A percentile compares a stretch with the other conserved stretches of the same genome.
phyloP scores from a whole-genome alignment of 2,797 vertebrate species.

The Setipinna tenuifilis region DNA sequence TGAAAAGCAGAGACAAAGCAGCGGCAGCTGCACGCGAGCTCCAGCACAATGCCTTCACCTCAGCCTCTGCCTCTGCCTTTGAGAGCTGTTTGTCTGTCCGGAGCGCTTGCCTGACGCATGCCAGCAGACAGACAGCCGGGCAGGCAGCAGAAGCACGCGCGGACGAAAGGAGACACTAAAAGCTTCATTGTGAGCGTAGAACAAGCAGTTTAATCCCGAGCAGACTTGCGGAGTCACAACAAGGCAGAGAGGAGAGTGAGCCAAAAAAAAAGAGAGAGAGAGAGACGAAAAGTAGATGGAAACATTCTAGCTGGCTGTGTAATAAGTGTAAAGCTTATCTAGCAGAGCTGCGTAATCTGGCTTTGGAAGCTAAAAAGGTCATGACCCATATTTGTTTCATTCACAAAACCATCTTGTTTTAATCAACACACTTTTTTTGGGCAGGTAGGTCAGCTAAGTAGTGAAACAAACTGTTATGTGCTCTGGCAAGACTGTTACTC shows the following conservation, averaged over 20 bases:
- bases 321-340: not conserved
- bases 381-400: no score
- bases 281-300: not conserved
- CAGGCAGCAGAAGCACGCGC: not conserved
- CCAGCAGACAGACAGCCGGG: not conserved
- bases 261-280: not conserved
- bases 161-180: slow-evolving; percentile 6
- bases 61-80: not conserved
- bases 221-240: not conserved
- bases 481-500: no score
- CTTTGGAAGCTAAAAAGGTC: no score
- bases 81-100: not conserved
- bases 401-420: no score
- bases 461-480: no score
- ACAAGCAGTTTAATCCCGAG: not conserved
- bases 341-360: not conserved
- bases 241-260: not conserved
- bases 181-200: slow-evolving; percentile 2
- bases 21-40: not conserved
- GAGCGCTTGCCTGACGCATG: not conserved
- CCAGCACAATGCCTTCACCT: slow-evolving; percentile 2
- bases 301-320: not conserved
- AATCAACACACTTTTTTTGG: no score
- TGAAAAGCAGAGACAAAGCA: not conserved
- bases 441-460: no score